Conservation (phyloP, 2,888 invertebrate species). For the Mechanitis mazaeus region DNA sequence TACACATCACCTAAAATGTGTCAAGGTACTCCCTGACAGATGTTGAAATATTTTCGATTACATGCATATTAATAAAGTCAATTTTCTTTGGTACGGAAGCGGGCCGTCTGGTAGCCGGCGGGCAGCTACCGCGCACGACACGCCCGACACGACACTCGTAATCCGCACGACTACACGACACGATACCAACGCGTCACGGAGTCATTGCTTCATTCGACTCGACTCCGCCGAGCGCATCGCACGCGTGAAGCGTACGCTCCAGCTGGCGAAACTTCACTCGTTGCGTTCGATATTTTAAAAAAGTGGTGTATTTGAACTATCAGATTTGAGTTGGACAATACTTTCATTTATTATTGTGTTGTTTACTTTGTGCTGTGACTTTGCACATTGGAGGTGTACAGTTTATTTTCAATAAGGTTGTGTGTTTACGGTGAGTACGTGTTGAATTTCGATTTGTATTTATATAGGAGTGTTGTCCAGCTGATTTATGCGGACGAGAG, state of each 20-base stretch:
- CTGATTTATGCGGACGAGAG: slow-evolving; percentile 60
- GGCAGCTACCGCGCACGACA: slow-evolving; percentile 19
- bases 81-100: slow-evolving; percentile 51
- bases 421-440: slow-evolving; percentile 69
- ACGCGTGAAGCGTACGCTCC: slow-evolving; percentile 51
- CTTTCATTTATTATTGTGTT: slow-evolving; percentile 61
- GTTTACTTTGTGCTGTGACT: slow-evolving; percentile 67
- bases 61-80: slow-evolving; percentile 56
- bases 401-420: slow-evolving; percentile 64
- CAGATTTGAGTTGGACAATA: slow-evolving; percentile 44
- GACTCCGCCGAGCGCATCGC: slow-evolving; percentile 48
- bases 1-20: not conserved
- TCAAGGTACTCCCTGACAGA: slow-evolving; percentile 36
- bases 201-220: slow-evolving; percentile 52
- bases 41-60: slow-evolving; percentile 55
- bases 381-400: slow-evolving; percentile 64
- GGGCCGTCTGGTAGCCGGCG: slow-evolving; percentile 30
- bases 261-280: slow-evolving; percentile 62
- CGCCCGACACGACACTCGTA: slow-evolving; percentile 16
- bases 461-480: slow-evolving; percentile 52
- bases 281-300: slow-evolving; percentile 51
- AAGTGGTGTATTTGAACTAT: slow-evolving; percentile 58
- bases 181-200: not conserved
- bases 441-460: slow-evolving; percentile 61
- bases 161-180: slow-evolving; percentile 12